Evolutionary conservation across 2,113 vertebrate genomes (phyloP), one percentile per base, ranked within the genome.

Genomic region (Parus major): DNA sequence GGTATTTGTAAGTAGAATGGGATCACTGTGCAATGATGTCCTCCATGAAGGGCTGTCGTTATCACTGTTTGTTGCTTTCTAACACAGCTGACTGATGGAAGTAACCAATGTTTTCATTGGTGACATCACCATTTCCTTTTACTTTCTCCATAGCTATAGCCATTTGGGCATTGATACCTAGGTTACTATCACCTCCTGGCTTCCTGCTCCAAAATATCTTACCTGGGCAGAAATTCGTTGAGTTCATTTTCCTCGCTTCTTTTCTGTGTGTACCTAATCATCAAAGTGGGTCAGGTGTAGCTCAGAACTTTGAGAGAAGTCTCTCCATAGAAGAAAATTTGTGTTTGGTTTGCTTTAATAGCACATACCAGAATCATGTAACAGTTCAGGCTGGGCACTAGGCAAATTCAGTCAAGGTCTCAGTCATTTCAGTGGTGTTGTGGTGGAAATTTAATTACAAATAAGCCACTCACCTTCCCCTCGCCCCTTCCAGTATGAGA

Each of bases 401-500:
- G 23, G 33, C 25, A 76, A 49, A 63, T 68, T 57, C 21, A 68
- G 33, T 35, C 61, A 76, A 44, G 20, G 12, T 72, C 57, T 71
- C 25, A 44, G 6, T 68, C 20, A 41, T 56, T 36, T 44, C 8
- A 39, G 18, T 20, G 9, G 7, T 47, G 2, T 13, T 52, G 44
- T 42, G 21, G 21, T 50, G 11, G 3, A 44, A 25, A 59, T 77
- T 33, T 41, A 68, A 36, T 42, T 59, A 18, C 17, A 44, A 59
- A 27, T 35, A 50, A 25, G 5, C 2, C 16, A 16, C 13, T 50
- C 0, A 0, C 16, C 36, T 59, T 59, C 21, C 7, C 31, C 16
- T 86, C 0, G 0, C 9, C 17, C 31, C 21, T 47, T 50, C 36
- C 35, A 77, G 17, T 36, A 27, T 0, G 0, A 35, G 52, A 36